Evolutionary conservation across 2,797 vertebrate genomes (phyloP).

Genomic region (Spheniscus humboldti): DNA sequence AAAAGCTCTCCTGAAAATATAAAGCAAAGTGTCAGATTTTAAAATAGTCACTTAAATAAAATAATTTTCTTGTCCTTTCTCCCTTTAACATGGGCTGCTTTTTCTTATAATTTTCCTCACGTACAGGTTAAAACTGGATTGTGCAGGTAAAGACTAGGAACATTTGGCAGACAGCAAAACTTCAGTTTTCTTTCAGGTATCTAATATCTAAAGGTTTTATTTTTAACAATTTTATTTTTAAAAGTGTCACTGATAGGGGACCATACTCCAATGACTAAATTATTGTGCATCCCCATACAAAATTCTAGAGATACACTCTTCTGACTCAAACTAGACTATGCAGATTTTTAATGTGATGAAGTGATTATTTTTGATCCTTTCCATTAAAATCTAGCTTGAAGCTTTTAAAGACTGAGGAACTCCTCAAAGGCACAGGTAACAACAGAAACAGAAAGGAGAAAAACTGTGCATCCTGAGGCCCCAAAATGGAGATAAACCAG

Average conservation of each 20-base stretch:
- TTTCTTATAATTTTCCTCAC: neutral
- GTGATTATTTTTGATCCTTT: neutral
- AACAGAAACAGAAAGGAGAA: neutral
- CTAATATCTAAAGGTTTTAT: neutral
- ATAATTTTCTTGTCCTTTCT: neutral
- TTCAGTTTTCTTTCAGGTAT: neutral
- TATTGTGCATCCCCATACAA: neutral
- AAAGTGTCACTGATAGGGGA: neutral
- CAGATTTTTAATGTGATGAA: neutral
- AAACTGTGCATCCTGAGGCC: neutral
- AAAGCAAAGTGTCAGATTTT: neutral
- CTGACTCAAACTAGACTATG: neutral
- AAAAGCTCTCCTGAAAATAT: neutral
- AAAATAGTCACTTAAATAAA: neutral
- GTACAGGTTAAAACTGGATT: neutral
- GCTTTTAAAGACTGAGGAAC: neutral
- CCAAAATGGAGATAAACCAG: neutral
- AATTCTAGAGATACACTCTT: neutral
- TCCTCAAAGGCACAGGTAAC: neutral
- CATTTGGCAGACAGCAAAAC: neutral
- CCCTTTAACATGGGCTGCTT: neutral
- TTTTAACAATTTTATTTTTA: neutral
- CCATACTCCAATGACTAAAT: neutral
- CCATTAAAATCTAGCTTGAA: neutral
- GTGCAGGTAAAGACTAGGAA: neutral